Evolutionary conservation across 2,888 invertebrate genomes (phyloP).

Genomic region (Pyrochroa serraticornis): DNA sequence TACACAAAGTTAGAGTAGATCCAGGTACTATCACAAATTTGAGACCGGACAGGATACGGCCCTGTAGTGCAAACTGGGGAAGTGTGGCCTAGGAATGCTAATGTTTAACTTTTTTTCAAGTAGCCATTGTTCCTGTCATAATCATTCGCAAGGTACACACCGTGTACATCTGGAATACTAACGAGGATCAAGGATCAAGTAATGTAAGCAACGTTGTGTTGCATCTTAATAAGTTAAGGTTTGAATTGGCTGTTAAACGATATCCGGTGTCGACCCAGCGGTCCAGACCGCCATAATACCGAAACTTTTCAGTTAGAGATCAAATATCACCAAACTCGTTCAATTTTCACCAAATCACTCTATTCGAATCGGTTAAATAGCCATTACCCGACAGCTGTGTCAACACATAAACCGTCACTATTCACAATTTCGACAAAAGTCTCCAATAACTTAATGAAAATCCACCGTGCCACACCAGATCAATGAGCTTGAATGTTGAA

Average conservation of each 20-base stretch:
- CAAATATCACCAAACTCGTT: constrained; percentile 15
- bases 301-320: constrained; percentile 2
- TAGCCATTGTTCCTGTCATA: constrained; percentile 43
- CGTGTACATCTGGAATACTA: constrained; percentile 43
- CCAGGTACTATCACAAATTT: constrained; percentile 16
- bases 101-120: constrained; percentile 24
- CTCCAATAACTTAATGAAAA: no score
- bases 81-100: constrained; percentile 22
- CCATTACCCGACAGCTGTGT: constrained; percentile 19
- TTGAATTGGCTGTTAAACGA: constrained; percentile 48
- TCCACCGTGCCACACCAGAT: no score
- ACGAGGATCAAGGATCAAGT: constrained; percentile 43
- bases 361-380: constrained; percentile 19
- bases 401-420: constrained; percentile 15
- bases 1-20: constrained; percentile 8
- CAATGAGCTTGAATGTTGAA: no score
- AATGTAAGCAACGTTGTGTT: constrained; percentile 37
- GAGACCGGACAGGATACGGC: constrained; percentile 17
- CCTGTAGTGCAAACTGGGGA: constrained; percentile 18
- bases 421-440: constrained; percentile 12
- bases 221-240: constrained; percentile 49
- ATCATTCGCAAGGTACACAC: constrained; percentile 47
- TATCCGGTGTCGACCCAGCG: constrained; percentile 42
- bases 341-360: constrained; percentile 22
- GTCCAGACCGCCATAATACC: constrained; percentile 3